Percentiles rank a stretch among this genome's conserved stretches.
These are phyloP conservation scores for Bujurquina vittata DNA, from an alignment of 2,113 vertebrate genomes.

Conservation along the genomic window DNA sequence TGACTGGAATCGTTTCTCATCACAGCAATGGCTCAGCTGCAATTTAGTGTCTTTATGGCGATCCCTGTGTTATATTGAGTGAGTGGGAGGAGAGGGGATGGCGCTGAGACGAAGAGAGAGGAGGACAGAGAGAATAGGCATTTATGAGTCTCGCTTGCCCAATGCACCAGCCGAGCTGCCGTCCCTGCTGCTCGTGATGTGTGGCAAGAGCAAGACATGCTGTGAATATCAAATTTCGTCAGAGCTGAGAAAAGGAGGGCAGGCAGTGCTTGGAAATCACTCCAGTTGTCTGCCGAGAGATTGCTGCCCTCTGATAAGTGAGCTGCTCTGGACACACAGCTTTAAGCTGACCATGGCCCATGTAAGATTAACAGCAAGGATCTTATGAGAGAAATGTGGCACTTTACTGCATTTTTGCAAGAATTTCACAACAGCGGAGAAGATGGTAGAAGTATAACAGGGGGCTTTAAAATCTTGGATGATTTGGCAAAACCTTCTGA, in stretches of 20 bases:
- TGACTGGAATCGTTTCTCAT: constrained; percentile 13
- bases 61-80: constrained; percentile 7
- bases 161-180: constrained; percentile 52
- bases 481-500: background rate
- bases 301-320: constrained; percentile 32
- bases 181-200: constrained; percentile 46
- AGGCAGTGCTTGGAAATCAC: constrained; percentile 53
- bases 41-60: constrained; percentile 12
- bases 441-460: background rate
- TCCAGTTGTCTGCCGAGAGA: constrained; percentile 34
- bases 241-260: constrained; percentile 39
- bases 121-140: background rate
- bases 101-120: background rate
- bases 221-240: constrained; percentile 66
- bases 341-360: background rate
- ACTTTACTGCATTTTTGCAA: background rate
- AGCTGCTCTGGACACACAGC: background rate
- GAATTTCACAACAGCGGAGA: background rate
- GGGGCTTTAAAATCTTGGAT: background rate
- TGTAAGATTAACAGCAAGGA: background rate
- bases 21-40: constrained; percentile 22
- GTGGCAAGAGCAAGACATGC: constrained; percentile 49
- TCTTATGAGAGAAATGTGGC: background rate
- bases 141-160: constrained; percentile 4
- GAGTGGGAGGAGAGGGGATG: background rate